A percentile compares a stretch with the other conserved stretches of the same genome.
Conservation (phyloP, 2,888 invertebrate genomes). For the Cryptus viduatorius region DNA sequence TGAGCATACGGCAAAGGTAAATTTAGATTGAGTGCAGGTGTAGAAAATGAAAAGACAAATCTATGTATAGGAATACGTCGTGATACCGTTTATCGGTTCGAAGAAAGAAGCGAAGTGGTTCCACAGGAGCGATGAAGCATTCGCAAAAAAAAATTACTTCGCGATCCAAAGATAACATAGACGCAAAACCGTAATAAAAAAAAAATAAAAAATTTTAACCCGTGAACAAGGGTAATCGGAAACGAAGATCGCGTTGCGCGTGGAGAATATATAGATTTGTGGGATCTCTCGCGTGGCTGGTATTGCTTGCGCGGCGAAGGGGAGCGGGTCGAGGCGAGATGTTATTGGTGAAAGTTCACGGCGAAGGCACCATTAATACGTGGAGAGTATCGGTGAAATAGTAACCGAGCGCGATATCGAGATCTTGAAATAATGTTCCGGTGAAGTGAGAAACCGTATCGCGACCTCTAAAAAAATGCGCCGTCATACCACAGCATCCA, state of each 20-base stretch:
- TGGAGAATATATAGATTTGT: background rate
- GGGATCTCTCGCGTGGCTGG: constrained; percentile 18
- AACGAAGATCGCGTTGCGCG: background rate
- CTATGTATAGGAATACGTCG: background rate
- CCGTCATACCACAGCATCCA: no score
- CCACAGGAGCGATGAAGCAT: background rate
- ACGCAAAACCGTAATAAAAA: background rate
- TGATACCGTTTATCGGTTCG: background rate
- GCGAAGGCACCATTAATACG: constrained; percentile 52
- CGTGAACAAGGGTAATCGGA: background rate
- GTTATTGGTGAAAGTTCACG: constrained; percentile 72
- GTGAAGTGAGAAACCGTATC: constrained; percentile 24
- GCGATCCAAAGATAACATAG: background rate
- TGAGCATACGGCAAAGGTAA: background rate
- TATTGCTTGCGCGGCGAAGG: constrained; percentile 43
- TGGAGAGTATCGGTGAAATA: constrained; percentile 25
- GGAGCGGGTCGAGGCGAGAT: constrained; percentile 66
- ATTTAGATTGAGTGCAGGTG: background rate
- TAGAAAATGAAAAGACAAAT: background rate
- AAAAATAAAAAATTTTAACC: background rate
- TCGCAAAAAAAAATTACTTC: background rate
- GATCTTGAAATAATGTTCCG: constrained; percentile 18
- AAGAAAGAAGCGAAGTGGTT: background rate
- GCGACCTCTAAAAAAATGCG: constrained; percentile 1
- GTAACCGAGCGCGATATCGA: constrained; percentile 19